Evolutionary conservation across 2,113 vertebrate genomes (phyloP).

Genomic region (Scophthalmus maximus): DNA sequence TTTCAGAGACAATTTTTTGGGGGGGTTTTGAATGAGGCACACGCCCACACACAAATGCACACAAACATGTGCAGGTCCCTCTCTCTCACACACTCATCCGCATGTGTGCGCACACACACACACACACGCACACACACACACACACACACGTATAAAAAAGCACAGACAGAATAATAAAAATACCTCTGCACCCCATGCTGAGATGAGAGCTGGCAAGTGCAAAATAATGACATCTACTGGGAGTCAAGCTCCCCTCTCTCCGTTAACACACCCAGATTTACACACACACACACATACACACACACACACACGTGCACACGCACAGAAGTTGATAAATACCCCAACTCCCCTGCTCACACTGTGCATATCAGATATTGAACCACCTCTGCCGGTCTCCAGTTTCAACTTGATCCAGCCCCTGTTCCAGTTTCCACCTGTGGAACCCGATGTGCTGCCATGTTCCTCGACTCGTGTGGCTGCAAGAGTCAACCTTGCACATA

Average conservation of each 20-base stretch:
- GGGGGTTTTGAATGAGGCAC: no score
- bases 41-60: constrained; percentile 8
- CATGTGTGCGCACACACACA: neutral
- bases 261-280: constrained; percentile 34
- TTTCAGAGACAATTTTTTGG: constrained; percentile 13
- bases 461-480: constrained; percentile 50
- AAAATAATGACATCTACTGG: constrained; percentile 76
- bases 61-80: neutral
- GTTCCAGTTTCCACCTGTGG: constrained; percentile 46
- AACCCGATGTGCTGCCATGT: constrained; percentile 44
- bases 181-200: constrained; percentile 55
- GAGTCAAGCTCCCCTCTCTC: constrained; percentile 50
- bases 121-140: constrained; percentile 6
- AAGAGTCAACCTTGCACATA: constrained; percentile 30
- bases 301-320: constrained; percentile 53
- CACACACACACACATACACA: constrained; percentile 38
- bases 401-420: no score
- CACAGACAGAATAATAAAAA: constrained; percentile 72
- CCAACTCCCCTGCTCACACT: constrained; percentile 33
- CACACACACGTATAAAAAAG: constrained; percentile 14
- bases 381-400: constrained; percentile 9
- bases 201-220: constrained; percentile 61
- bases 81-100: constrained; percentile 23
- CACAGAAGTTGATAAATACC: constrained; percentile 56
- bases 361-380: constrained; percentile 49